A percentile compares a stretch with the other conserved stretches of the same genome.
phyloP scores from a whole-genome alignment of 2,888 invertebrate species.

The Mactromeris polynyma region DNA sequence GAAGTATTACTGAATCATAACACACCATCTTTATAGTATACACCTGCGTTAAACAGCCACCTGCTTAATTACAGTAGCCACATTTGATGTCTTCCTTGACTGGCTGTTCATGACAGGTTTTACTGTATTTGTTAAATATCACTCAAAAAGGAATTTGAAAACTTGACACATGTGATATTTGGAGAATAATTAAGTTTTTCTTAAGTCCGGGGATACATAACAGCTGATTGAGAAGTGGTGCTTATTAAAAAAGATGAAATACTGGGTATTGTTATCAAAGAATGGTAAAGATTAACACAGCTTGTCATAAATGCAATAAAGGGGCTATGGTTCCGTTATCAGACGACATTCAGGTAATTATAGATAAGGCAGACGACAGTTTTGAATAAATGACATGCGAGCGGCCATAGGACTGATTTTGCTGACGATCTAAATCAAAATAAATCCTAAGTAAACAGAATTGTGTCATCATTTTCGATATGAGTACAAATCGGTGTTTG shows the following conservation, averaged over 20 bases:
- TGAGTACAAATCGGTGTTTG: not conserved
- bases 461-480: not conserved
- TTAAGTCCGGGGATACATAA: not conserved
- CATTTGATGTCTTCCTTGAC: too few relatives aligned
- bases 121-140: too few relatives aligned
- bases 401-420: not conserved
- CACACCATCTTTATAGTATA: too few relatives aligned
- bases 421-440: not conserved
- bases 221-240: not conserved
- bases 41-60: too few relatives aligned
- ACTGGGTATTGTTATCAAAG: not conserved
- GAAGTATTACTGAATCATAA: too few relatives aligned
- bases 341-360: not conserved
- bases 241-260: not conserved
- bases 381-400: not conserved
- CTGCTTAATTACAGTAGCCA: too few relatives aligned
- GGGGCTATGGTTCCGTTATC: not conserved
- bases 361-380: constrained; percentile 1
- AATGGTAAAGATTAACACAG: not conserved
- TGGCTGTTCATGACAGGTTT: too few relatives aligned
- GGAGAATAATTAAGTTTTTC: not conserved
- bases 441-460: not conserved
- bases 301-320: not conserved
- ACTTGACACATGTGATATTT: not conserved
- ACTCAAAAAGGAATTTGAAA: too few relatives aligned